Percentiles rank a stretch among this genome's conserved stretches.
phyloP scores from a whole-genome alignment of 30 jellyfish, hydroid and myxozoan genomes.

The Hydra vulgaris region DNA sequence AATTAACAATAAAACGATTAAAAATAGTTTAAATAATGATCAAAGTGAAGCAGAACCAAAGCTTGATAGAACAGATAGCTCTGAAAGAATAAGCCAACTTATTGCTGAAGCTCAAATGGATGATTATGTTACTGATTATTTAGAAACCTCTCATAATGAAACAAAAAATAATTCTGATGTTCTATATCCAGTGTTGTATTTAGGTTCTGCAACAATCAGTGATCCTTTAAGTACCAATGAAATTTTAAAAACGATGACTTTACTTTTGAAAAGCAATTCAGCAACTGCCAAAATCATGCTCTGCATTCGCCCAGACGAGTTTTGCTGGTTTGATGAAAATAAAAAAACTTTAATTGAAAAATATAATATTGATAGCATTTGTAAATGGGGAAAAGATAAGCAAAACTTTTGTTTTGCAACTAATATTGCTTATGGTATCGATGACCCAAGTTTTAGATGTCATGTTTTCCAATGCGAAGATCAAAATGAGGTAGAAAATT shows the following conservation, averaged over 20 bases:
- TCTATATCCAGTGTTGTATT: conserved; percentile 63
- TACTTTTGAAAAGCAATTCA: conserved; percentile 49
- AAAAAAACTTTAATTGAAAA: conserved; percentile 60
- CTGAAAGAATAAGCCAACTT: conserved; percentile 55
- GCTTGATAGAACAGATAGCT: conserved; percentile 58
- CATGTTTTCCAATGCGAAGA: conserved; percentile 83
- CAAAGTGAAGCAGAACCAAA: conserved; percentile 57
- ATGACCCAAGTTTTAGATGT: conserved; percentile 47
- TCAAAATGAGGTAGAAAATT: conserved; percentile 71
- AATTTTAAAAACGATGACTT: conserved; percentile 55
- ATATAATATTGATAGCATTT: conserved; percentile 43
- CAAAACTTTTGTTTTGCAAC: conserved; percentile 77
- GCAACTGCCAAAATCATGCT: conserved; percentile 46
- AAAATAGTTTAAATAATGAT: conserved; percentile 33
- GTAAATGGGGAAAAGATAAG: conserved; percentile 75
- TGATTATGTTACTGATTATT: conserved; percentile 1
- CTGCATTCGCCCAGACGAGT: conserved; percentile 42
- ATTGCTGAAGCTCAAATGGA: conserved; percentile 94
- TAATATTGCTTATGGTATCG: conserved; percentile 71
- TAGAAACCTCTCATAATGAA: neutral
- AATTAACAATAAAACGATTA: neutral
- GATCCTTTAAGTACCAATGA: conserved; percentile 84
- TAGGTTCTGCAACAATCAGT: conserved; percentile 79
- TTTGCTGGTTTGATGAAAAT: conserved; percentile 60
- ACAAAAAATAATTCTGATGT: conserved; percentile 11